These are phyloP conservation scores for Sinonovacula constricta DNA, from an alignment of 1,140 invertebrate species.

Conservation along the genomic window DNA sequence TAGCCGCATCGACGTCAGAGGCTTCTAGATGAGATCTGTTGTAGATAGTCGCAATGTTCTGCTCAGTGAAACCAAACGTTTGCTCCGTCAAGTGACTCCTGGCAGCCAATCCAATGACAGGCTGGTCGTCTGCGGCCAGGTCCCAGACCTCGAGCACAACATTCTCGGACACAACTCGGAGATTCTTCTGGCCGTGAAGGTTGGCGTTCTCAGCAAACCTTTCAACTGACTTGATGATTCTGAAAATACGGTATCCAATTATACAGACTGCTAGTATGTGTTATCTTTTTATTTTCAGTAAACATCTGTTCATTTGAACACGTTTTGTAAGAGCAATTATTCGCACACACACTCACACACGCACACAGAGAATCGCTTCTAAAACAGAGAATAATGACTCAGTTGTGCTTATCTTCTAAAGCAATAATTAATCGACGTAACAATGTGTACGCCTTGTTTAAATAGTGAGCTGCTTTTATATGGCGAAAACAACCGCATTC, in stretches of 20 bases:
- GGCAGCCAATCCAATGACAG: slow-evolving; percentile 67
- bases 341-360: too few relatives aligned
- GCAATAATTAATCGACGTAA: too few relatives aligned
- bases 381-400: too few relatives aligned
- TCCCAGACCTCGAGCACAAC: slow-evolving; percentile 72
- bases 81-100: slow-evolving; percentile 22
- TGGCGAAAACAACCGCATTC: too few relatives aligned
- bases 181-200: slow-evolving; percentile 49
- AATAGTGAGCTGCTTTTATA: too few relatives aligned
- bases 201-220: slow-evolving; percentile 61
- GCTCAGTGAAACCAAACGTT: slow-evolving; percentile 11
- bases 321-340: too few relatives aligned
- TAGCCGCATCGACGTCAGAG: slow-evolving; percentile 65
- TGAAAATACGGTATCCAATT: slow-evolving; percentile 51
- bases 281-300: too few relatives aligned
- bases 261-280: too few relatives aligned
- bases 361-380: too few relatives aligned
- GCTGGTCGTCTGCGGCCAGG: slow-evolving; percentile 40
- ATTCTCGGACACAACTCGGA: slow-evolving; percentile 68
- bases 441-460: too few relatives aligned
- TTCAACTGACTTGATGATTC: slow-evolving; percentile 68
- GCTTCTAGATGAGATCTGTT: slow-evolving; percentile 57
- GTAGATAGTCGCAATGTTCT: slow-evolving; percentile 56
- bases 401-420: too few relatives aligned
- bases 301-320: too few relatives aligned